Percentiles rank a stretch among this genome's conserved stretches.
phyloP scores from a whole-genome alignment of 2,113 vertebrate species.

The Crotophaga sulcirostris region DNA sequence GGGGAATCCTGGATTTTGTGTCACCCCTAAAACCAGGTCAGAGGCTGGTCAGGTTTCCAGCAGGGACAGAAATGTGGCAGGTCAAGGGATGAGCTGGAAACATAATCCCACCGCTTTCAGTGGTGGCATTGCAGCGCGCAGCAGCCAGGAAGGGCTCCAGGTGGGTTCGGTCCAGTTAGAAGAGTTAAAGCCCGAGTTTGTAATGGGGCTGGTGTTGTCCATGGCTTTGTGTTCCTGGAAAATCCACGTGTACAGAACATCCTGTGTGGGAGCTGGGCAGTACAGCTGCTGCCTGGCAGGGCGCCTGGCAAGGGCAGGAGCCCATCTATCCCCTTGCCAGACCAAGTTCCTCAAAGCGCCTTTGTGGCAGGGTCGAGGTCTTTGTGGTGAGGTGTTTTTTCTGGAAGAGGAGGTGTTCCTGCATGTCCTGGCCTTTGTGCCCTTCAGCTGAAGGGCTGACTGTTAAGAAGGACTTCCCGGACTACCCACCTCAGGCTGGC shows the following conservation, averaged over 20 bases:
- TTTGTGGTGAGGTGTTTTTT: neutral
- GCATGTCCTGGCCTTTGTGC: neutral
- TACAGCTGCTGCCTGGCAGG: rapidly evolving
- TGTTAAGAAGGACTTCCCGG: neutral
- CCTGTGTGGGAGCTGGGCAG: neutral
- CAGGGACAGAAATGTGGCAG: rapidly evolving
- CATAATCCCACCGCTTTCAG: rapidly evolving
- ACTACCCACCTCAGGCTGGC: neutral
- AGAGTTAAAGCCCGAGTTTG: rapidly evolving
- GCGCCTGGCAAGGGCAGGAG: neutral
- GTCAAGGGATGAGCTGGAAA: rapidly evolving
- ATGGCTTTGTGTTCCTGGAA: neutral
- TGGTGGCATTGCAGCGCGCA: rapidly evolving
- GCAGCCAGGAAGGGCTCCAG: neutral
- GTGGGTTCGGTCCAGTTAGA: rapidly evolving
- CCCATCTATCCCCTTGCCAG: neutral
- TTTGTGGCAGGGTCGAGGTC: rapidly evolving
- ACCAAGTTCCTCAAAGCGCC: neutral
- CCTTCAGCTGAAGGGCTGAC: neutral
- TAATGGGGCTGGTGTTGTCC: neutral
- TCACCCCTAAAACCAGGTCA: neutral
- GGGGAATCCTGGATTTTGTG: neutral
- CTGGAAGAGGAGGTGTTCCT: neutral
- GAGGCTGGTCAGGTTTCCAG: neutral
- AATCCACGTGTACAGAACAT: neutral